Conservation (phyloP, 92 coral and sea anemone genomes). For the Zoanthus gigantus region DNA sequence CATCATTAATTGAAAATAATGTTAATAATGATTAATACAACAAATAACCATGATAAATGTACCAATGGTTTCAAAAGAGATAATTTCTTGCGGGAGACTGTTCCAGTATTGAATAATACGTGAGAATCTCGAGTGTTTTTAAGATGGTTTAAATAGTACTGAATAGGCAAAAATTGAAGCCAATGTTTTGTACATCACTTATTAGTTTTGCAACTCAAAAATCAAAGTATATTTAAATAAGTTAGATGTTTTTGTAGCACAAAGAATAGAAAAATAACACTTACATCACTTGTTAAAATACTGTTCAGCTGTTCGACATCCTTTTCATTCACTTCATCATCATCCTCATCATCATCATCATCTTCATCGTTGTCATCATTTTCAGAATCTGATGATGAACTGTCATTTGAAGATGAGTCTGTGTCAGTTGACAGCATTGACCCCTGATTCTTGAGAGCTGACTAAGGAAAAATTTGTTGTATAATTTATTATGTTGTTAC, state of each 20-base stretch:
- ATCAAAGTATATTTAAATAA: not conserved
- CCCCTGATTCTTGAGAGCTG: slow-evolving; percentile 45
- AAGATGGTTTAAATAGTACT: no score
- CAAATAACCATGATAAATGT: no score
- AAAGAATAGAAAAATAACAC: not conserved
- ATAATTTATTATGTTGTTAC: not conserved
- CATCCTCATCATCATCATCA: slow-evolving; percentile 90
- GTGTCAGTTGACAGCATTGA: slow-evolving; percentile 36
- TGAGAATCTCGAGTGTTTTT: no score
- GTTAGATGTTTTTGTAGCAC: not conserved
- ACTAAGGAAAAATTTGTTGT: slow-evolving; percentile 38
- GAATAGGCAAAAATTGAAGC: no score
- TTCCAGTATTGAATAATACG: no score
- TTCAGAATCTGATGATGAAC: slow-evolving; percentile 92
- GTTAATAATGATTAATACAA: no score
- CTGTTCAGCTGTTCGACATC: slow-evolving; percentile 81
- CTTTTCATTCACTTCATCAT: slow-evolving; percentile 81
- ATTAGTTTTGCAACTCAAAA: no score
- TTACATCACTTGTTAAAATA: slow-evolving; percentile 66
- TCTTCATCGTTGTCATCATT: slow-evolving; percentile 66
- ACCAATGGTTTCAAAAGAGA: no score
- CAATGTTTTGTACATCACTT: no score
- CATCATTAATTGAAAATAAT: no score
- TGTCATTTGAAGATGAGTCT: slow-evolving; percentile 79
- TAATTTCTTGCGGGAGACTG: no score